Conservation (phyloP, 2,888 invertebrate genomes). For the Bruchidius siliquastri region DNA sequence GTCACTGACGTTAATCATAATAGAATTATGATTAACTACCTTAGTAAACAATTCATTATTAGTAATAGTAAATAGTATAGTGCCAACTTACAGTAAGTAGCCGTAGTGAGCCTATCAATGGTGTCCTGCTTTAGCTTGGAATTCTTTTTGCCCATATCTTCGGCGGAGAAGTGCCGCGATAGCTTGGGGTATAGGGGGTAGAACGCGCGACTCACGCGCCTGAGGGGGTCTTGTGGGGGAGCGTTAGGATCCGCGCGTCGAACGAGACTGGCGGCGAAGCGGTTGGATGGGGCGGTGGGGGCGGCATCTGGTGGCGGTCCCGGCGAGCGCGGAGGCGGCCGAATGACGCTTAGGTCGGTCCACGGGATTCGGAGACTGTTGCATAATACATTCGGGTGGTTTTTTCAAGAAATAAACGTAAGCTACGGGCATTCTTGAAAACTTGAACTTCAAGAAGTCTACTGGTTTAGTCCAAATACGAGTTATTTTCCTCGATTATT, state of each 20-base stretch:
- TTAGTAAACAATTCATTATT: too few relatives aligned
- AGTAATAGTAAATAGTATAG: too few relatives aligned
- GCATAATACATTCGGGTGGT: not conserved
- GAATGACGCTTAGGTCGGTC: not conserved
- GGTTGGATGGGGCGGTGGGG: not conserved
- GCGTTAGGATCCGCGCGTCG: not conserved
- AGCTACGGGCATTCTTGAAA: too few relatives aligned
- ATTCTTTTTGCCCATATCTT: conserved; percentile 87
- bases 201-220: not conserved
- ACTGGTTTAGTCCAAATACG: too few relatives aligned
- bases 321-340: not conserved
- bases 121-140: conserved; percentile 95
- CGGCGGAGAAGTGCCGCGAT: not conserved
- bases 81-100: conserved; percentile 84
- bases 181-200: not conserved
- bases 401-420: too few relatives aligned
- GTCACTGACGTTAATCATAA: too few relatives aligned
- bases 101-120: conserved; percentile 84
- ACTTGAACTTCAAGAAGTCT: too few relatives aligned
- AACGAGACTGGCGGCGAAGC: not conserved
- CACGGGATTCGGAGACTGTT: not conserved
- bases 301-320: not conserved
- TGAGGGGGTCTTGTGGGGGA: not conserved
- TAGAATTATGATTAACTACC: too few relatives aligned
- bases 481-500: too few relatives aligned